These are phyloP conservation scores for Idris sp. DNA, from an alignment of 1,140 invertebrate genomes.

Conservation along the genomic window DNA sequence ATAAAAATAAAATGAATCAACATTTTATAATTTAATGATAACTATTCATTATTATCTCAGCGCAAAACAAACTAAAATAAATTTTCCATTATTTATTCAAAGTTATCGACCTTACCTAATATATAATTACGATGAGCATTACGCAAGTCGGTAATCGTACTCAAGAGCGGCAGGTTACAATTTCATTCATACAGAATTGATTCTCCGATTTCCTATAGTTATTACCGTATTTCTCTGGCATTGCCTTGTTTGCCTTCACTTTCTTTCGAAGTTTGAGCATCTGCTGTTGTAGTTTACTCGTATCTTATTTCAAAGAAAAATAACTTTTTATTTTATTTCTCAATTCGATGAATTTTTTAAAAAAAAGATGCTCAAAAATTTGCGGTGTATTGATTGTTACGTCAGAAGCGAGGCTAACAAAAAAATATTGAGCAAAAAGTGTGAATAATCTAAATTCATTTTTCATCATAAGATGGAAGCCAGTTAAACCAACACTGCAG, in stretches of 20 bases:
- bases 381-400: constrained; percentile 62
- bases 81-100: no score
- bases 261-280: constrained; percentile 54
- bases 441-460: constrained; percentile 76
- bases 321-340: no score
- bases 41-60: no score
- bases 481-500: constrained; percentile 67
- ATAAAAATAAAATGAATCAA: no score
- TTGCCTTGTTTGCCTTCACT: constrained; percentile 61
- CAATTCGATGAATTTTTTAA: no score
- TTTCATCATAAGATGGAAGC: constrained; percentile 70
- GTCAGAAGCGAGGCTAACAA: constrained; percentile 55
- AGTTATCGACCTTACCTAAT: constrained; percentile 56
- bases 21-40: no score
- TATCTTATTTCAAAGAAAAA: constrained; percentile 41
- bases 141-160: constrained; percentile 68
- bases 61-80: no score
- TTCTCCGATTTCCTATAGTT: constrained; percentile 57
- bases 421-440: constrained; percentile 65
- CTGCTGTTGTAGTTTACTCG: constrained; percentile 40
- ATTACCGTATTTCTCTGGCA: constrained; percentile 59
- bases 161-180: constrained; percentile 65
- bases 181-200: constrained; percentile 69
- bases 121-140: constrained; percentile 65
- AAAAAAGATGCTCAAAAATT: constrained; percentile 17